A percentile compares a stretch with the other conserved stretches of the same genome.
phyloP scores from a whole-genome alignment of 1,140 invertebrate species.

The Bombus confusus region DNA sequence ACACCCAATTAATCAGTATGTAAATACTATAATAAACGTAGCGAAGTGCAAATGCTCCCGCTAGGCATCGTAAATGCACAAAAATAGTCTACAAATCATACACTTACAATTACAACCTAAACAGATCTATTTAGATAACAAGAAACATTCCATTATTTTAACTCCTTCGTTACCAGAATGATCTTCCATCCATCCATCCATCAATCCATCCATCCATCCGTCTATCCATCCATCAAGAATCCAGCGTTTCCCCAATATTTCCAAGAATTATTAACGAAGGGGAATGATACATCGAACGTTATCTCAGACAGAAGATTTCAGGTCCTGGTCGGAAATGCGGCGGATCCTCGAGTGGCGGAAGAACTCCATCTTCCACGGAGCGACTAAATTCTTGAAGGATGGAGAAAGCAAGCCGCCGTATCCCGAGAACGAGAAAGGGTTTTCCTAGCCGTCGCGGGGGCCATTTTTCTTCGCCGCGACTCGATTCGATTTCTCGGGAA shows the following conservation, averaged over 20 bases:
- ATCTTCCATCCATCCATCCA: too few relatives aligned
- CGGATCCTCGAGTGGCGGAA: background rate
- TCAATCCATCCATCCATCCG: too few relatives aligned
- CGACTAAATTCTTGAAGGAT: slow-evolving; percentile 34
- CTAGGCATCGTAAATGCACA: too few relatives aligned
- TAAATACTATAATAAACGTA: too few relatives aligned
- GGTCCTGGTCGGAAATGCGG: background rate
- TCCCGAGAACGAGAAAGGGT: background rate
- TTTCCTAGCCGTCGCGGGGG: slow-evolving; percentile 30
- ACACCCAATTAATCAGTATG: too few relatives aligned
- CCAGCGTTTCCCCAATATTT: background rate
- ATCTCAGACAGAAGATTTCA: too few relatives aligned
- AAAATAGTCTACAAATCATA: too few relatives aligned
- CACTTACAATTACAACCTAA: too few relatives aligned
- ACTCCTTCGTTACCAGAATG: too few relatives aligned
- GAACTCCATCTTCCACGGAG: background rate
- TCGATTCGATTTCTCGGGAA: slow-evolving; percentile 62
- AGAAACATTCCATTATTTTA: too few relatives aligned
- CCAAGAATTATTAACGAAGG: slow-evolving; percentile 4
- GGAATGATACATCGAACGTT: background rate
- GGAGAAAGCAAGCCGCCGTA: background rate
- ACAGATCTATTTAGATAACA: too few relatives aligned
- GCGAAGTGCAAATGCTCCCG: too few relatives aligned
- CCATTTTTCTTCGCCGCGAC: slow-evolving; percentile 57
- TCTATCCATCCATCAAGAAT: background rate